These are phyloP conservation scores for Anastrepha ludens DNA, from an alignment of 1,140 invertebrate genomes.

Conservation along the genomic window DNA sequence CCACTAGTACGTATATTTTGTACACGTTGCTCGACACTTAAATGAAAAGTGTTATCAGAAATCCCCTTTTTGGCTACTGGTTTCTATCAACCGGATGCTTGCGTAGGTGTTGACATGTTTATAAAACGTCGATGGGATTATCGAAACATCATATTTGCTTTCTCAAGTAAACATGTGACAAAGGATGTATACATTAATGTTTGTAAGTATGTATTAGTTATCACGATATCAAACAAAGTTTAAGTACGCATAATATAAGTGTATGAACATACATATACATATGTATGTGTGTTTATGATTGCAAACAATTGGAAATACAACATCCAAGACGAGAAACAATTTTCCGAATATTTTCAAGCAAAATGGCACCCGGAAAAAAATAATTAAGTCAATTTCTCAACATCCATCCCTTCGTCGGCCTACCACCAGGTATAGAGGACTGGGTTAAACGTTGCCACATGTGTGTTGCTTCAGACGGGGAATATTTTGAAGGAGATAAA, in stretches of 20 bases:
- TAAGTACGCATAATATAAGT: too few relatives aligned
- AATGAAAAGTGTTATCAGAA: constrained; percentile 22
- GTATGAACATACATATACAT: neutral
- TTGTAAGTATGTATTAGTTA: neutral
- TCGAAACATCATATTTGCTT: constrained; percentile 9
- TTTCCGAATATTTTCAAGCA: too few relatives aligned
- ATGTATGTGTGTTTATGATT: neutral
- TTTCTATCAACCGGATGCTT: constrained; percentile 10
- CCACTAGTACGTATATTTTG: neutral
- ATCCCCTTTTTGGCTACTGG: constrained; percentile 16
- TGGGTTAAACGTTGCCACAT: too few relatives aligned
- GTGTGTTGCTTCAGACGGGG: too few relatives aligned
- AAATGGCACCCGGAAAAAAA: too few relatives aligned
- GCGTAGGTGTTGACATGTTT: constrained; percentile 13
- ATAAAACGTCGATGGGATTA: neutral
- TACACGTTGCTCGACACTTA: neutral
- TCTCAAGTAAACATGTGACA: neutral
- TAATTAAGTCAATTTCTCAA: too few relatives aligned
- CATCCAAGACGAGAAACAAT: too few relatives aligned
- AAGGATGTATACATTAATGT: neutral
- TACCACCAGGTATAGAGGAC: too few relatives aligned
- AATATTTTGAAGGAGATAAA: too few relatives aligned
- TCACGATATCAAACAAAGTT: neutral
- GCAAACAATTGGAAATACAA: too few relatives aligned
- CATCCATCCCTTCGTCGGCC: too few relatives aligned